A percentile compares a stretch with the other conserved stretches of the same genome.
Conservation (phyloP, 2,797 vertebrate species). For the Galagoides demidoff region DNA sequence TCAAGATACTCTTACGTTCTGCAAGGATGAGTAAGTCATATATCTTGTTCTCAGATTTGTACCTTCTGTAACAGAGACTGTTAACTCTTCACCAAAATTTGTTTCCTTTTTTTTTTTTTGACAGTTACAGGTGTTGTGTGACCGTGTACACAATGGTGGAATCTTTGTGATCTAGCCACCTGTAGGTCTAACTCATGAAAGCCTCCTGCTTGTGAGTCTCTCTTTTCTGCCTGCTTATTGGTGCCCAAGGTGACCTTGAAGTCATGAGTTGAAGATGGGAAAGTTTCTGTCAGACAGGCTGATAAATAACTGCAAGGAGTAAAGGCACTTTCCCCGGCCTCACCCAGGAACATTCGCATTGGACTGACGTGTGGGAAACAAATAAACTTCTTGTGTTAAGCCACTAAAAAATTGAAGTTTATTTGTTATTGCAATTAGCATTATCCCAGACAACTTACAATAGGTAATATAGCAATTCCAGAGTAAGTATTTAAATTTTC, state of each 20-base stretch:
- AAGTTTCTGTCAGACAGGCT: not conserved
- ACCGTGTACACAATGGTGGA: not conserved
- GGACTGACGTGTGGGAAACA: not conserved
- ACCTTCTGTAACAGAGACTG: not conserved
- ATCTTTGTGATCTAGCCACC: not conserved
- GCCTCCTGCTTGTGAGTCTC: not conserved
- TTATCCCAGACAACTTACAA: not conserved
- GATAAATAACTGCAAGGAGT: not conserved
- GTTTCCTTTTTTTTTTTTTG: not conserved
- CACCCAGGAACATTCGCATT: not conserved
- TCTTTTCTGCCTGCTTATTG: not conserved
- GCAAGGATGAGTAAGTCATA: not conserved
- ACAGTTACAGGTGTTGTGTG: not conserved
- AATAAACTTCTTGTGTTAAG: constrained; percentile 4
- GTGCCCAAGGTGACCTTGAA: not conserved
- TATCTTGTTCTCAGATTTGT: constrained; percentile 42
- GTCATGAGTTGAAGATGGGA: not conserved
- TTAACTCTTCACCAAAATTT: not conserved
- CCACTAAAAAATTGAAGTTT: constrained; percentile 28
- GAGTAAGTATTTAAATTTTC: constrained; percentile 62
- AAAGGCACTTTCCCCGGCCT: not conserved
- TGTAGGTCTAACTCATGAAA: constrained; percentile 4
- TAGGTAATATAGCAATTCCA: constrained; percentile 44
- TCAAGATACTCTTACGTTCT: not conserved
- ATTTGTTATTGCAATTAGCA: constrained; percentile 31